phyloP scores from a whole-genome alignment of 2,888 invertebrate species.

The Hanleya hanleyi region DNA sequence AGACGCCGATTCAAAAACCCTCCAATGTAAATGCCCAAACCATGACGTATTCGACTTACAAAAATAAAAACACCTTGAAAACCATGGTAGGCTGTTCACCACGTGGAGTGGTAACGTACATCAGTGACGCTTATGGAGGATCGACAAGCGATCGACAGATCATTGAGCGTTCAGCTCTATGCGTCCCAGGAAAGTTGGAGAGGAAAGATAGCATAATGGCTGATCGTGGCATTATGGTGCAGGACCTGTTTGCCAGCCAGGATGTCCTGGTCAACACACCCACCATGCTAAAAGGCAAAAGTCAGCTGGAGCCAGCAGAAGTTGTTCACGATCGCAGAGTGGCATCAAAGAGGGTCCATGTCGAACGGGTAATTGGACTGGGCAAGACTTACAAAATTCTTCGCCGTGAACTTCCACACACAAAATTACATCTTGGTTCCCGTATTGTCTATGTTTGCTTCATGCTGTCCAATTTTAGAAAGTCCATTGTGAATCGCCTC shows the following conservation, averaged over 20 bases:
- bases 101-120: conserved; percentile 32
- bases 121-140: conserved; percentile 16
- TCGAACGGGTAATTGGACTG: conserved; percentile 36
- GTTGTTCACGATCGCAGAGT: conserved; percentile 22
- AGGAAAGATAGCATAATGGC: conserved; percentile 24
- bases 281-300: conserved; percentile 20
- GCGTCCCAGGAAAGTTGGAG: background rate
- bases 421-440: conserved; percentile 19
- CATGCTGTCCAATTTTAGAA: conserved; percentile 32
- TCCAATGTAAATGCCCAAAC: conserved; percentile 33
- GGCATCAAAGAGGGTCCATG: conserved; percentile 19
- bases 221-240: conserved; percentile 30
- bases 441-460: conserved; percentile 26
- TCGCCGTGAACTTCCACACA: conserved; percentile 12
- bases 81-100: conserved; percentile 35
- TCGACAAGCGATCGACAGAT: conserved; percentile 23
- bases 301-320: conserved; percentile 15
- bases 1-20: conserved; percentile 42
- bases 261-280: conserved; percentile 23
- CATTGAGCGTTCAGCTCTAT: conserved; percentile 12
- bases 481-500: conserved; percentile 24
- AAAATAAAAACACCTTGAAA: conserved; percentile 45
- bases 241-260: conserved; percentile 25
- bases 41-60: conserved; percentile 42
- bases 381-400: conserved; percentile 31